Percentiles rank a stretch among this genome's conserved stretches.
Evolutionary conservation across 2,797 vertebrate genomes (phyloP).

Genomic region (Botia kubotai): DNA sequence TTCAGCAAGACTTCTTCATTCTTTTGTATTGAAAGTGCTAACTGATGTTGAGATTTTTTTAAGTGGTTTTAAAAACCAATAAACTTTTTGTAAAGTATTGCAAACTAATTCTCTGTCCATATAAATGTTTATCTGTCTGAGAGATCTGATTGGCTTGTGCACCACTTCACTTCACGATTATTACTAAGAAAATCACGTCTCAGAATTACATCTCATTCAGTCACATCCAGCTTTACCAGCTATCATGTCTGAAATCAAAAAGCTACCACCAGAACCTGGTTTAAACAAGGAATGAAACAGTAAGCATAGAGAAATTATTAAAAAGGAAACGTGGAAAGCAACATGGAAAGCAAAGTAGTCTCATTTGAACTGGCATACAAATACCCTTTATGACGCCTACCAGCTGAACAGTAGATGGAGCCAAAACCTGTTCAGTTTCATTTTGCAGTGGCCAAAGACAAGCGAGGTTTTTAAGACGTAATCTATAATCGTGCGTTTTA

Average conservation of each 20-base stretch:
- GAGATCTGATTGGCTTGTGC: no score
- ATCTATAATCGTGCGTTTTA: not conserved
- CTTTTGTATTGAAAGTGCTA: constrained; percentile 93
- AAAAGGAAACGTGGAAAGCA: no score
- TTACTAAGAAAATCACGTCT: no score
- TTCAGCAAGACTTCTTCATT: constrained; percentile 80
- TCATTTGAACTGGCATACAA: not conserved
- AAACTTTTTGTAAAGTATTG: constrained; percentile 86
- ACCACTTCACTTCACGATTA: no score
- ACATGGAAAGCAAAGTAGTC: not conserved
- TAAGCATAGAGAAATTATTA: no score
- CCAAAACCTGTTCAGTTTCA: not conserved
- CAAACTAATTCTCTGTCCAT: constrained; percentile 46
- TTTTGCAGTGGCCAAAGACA: not conserved
- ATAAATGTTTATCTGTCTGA: no score
- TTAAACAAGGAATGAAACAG: no score
- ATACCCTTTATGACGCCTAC: not conserved
- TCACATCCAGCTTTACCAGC: no score
- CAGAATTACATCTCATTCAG: no score
- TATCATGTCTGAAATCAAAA: no score
- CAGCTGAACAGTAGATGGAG: constrained; percentile 28
- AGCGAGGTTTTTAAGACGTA: not conserved
- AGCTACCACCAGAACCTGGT: no score
- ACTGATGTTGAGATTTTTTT: constrained; percentile 85
- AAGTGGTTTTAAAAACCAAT: constrained; percentile 93